phyloP scores from a whole-genome alignment of 2,888 invertebrate genomes.

The Tethea ocularis region DNA sequence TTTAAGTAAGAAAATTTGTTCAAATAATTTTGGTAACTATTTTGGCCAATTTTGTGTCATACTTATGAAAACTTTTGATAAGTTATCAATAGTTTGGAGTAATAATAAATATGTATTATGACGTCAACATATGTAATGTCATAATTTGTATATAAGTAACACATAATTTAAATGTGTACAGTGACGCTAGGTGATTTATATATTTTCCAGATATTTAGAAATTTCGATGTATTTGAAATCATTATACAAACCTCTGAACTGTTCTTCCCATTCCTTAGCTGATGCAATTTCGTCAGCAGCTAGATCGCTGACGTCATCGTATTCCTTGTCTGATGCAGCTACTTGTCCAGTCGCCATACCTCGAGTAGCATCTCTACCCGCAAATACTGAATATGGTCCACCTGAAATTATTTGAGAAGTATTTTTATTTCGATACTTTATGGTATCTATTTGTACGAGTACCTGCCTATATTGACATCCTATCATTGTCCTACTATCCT shows the following conservation, averaged over 20 bases:
- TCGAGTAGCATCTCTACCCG: conserved; percentile 72
- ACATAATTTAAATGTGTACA: no score
- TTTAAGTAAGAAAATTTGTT: neutral
- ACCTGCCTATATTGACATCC: no score
- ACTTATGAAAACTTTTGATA: no score
- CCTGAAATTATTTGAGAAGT: conserved; percentile 50
- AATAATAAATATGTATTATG: no score
- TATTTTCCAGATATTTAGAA: no score
- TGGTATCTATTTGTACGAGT: no score
- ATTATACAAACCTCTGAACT: conserved; percentile 65
- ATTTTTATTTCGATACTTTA: no score
- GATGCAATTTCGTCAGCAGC: conserved; percentile 67
- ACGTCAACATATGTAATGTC: no score
- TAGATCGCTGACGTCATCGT: conserved; percentile 73
- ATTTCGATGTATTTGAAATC: neutral
- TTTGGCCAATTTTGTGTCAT: neutral
- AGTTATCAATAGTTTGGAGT: no score
- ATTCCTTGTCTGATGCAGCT: conserved; percentile 67
- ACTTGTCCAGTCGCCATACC: conserved; percentile 74
- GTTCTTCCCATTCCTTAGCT: conserved; percentile 79
- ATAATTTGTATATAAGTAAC: no score
- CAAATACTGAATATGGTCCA: conserved; percentile 74
- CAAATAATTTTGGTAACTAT: conserved; percentile 4
- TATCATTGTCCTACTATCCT: no score
- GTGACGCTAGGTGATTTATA: no score